Conservation (phyloP, 2,888 invertebrate genomes). For the Aproaerema taeniolella region DNA sequence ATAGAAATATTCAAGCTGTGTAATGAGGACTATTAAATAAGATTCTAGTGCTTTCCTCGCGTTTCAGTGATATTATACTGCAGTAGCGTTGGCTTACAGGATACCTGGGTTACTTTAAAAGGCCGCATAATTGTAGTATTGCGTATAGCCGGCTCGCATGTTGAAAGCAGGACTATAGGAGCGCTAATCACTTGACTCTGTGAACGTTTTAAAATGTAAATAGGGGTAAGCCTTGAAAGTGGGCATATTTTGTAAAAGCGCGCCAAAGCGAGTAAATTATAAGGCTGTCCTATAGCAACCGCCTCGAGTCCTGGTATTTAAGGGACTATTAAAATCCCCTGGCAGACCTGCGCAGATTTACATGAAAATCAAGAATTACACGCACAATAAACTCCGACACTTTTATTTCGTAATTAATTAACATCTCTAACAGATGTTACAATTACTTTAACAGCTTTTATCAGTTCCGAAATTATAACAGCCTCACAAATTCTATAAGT, state of each 20-base stretch:
- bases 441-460: too few relatives aligned
- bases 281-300: slow-evolving; percentile 36
- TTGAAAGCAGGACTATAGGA: slow-evolving; percentile 1
- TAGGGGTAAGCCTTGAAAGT: slow-evolving; percentile 27
- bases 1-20: too few relatives aligned
- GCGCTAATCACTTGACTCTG: slow-evolving; percentile 20
- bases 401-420: too few relatives aligned
- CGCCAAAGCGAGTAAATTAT: slow-evolving; percentile 48
- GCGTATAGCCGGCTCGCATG: not conserved
- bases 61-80: too few relatives aligned
- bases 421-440: too few relatives aligned
- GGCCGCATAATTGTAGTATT: too few relatives aligned
- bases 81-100: too few relatives aligned
- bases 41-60: too few relatives aligned
- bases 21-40: too few relatives aligned
- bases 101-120: too few relatives aligned
- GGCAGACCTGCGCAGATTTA: slow-evolving; percentile 48
- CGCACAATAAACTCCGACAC: slow-evolving; percentile 38
- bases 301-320: slow-evolving; percentile 45
- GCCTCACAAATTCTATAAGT: too few relatives aligned
- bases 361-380: slow-evolving; percentile 45
- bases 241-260: slow-evolving; percentile 44
- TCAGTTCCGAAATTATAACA: too few relatives aligned
- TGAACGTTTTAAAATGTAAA: slow-evolving; percentile 26
- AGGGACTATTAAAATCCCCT: slow-evolving; percentile 54